These are phyloP conservation scores for Abramis brama DNA, from an alignment of 2,113 vertebrate genomes.

Conservation along the genomic window DNA sequence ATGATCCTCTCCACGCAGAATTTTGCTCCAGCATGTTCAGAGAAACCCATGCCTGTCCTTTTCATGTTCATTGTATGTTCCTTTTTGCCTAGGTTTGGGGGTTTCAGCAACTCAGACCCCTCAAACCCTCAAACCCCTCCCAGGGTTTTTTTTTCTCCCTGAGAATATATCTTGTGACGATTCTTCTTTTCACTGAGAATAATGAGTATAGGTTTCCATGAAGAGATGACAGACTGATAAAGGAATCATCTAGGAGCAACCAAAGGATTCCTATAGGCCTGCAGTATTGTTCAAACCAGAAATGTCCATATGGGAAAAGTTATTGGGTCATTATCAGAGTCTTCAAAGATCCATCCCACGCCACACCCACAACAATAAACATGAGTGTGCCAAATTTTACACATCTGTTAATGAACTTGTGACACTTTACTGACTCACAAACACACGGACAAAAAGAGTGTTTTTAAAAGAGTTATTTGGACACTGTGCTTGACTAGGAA, in stretches of 20 bases:
- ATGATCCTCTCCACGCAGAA: conserved; percentile 68
- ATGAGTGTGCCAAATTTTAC: conserved; percentile 4
- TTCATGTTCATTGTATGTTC: background rate
- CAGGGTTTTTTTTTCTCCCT: background rate
- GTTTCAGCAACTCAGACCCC: background rate
- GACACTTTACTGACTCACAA: background rate
- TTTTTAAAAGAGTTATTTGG: background rate
- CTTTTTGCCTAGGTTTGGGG: background rate
- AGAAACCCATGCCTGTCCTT: background rate
- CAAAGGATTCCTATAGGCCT: background rate
- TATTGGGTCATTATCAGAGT: background rate
- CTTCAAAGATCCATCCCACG: background rate
- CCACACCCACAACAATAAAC: conserved; percentile 25
- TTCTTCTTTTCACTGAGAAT: conserved; percentile 5
- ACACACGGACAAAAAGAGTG: background rate
- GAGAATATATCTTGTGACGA: background rate
- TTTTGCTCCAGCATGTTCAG: background rate
- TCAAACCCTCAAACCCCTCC: background rate
- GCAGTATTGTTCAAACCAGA: background rate
- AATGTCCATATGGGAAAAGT: background rate
- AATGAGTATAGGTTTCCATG: background rate
- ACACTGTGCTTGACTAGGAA: background rate
- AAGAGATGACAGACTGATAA: background rate
- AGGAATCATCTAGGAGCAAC: background rate
- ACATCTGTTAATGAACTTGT: background rate